Conservation (phyloP, 2,888 invertebrate species). For the Syrphus vitripennis region DNA sequence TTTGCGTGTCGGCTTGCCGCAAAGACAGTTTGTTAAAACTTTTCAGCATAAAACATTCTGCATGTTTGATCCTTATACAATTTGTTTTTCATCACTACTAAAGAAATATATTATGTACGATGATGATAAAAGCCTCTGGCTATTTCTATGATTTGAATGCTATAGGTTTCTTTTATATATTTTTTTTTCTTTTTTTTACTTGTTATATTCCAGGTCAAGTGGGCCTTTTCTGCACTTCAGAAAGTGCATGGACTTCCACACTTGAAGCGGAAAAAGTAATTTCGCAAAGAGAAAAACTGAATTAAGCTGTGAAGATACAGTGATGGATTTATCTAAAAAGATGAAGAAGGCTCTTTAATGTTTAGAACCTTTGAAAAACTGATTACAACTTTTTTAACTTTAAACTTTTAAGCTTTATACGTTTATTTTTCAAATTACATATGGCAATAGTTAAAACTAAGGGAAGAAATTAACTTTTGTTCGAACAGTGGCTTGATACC, state of each 20-base stretch:
- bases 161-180: constrained; percentile 34
- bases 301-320: constrained; percentile 55
- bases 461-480: too few species aligned
- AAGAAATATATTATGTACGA: not conserved
- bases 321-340: not conserved
- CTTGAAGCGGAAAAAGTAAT: constrained; percentile 68
- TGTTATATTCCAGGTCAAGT: constrained; percentile 66
- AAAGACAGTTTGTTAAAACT: constrained; percentile 10
- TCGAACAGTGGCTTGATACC: too few species aligned
- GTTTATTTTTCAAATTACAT: too few species aligned
- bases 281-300: constrained; percentile 69
- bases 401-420: too few species aligned
- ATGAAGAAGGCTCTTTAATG: not conserved
- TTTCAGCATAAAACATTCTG: not conserved
- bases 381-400: too few species aligned
- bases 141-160: constrained; percentile 47
- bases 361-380: not conserved
- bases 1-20: not conserved
- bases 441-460: too few species aligned
- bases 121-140: constrained; percentile 37
- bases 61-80: constrained; percentile 1
- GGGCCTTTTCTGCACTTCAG: constrained; percentile 50
- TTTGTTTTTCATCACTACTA: not conserved
- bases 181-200: not conserved
- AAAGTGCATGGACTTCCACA: constrained; percentile 64